phyloP scores from a whole-genome alignment of 2,888 invertebrate genomes.

The Oxycera nigricornis region DNA sequence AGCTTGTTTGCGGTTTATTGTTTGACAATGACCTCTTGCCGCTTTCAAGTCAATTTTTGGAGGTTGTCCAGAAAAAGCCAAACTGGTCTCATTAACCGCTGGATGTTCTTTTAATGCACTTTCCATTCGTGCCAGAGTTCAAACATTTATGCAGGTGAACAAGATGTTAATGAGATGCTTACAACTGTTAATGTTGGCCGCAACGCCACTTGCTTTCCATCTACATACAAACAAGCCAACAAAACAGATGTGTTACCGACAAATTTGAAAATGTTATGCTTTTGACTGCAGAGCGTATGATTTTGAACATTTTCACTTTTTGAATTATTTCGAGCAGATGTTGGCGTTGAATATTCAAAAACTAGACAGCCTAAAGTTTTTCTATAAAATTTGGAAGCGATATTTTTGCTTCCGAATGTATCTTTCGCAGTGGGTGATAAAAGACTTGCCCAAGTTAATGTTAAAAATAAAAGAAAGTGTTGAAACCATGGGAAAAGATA shows the following conservation, averaged over 20 bases:
- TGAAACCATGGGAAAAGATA: too few species aligned
- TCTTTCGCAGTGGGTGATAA: not conserved
- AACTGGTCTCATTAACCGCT: not conserved
- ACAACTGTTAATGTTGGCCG: not conserved
- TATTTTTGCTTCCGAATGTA: too few species aligned
- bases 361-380: too few species aligned
- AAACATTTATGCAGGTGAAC: conserved; percentile 6
- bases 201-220: not conserved
- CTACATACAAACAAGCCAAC: too few species aligned
- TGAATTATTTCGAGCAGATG: not conserved
- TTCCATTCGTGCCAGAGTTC: conserved; percentile 3
- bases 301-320: not conserved
- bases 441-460: too few species aligned
- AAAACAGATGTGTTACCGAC: not conserved
- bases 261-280: not conserved
- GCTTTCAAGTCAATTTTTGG: not conserved
- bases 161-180: conserved; percentile 34
- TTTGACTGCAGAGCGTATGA: not conserved
- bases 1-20: not conserved
- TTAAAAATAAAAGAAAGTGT: too few species aligned
- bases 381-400: too few species aligned
- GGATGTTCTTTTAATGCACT: not conserved
- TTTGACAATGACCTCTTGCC: conserved; percentile 25
- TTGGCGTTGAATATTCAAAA: not conserved
- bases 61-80: not conserved